Percentiles rank a stretch among this genome's conserved stretches.
Conservation (phyloP, 2,888 invertebrate species). For the Harpagoxenus sublaevis region DNA sequence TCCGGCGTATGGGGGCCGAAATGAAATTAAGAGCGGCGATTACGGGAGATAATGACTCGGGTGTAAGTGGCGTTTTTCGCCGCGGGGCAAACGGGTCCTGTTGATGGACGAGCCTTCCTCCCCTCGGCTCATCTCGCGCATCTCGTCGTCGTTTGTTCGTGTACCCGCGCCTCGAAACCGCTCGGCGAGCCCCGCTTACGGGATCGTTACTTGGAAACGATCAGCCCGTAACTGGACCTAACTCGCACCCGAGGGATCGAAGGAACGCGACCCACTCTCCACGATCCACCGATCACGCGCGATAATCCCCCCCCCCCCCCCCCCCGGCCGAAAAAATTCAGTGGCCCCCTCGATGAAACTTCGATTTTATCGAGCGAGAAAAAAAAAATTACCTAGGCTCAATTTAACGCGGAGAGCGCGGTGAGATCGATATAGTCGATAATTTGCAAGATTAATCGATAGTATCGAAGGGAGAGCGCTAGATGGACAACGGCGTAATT, state of each 20-base stretch:
- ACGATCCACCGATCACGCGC: neutral
- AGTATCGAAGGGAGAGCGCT: neutral
- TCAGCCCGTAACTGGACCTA: slow-evolving; percentile 53
- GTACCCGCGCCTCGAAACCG: slow-evolving; percentile 16
- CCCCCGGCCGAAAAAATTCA: slow-evolving; percentile 1
- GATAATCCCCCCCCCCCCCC: slow-evolving; percentile 24
- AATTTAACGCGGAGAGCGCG: neutral
- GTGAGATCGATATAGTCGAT: neutral
- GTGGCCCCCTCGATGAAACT: slow-evolving; percentile 2
- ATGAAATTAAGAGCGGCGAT: slow-evolving; percentile 64
- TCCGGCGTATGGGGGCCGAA: slow-evolving; percentile 47
- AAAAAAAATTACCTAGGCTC: neutral
- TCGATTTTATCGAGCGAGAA: slow-evolving; percentile 22
- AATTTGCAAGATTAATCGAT: slow-evolving; percentile 8
- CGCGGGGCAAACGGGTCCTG: slow-evolving; percentile 25
- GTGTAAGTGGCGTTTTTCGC: slow-evolving; percentile 42
- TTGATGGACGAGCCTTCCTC: slow-evolving; percentile 9
- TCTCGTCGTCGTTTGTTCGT: slow-evolving; percentile 23
- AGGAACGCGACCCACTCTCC: slow-evolving; percentile 26
- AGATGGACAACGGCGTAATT: slow-evolving; percentile 1
- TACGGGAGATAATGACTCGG: slow-evolving; percentile 56
- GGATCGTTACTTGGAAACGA: slow-evolving; percentile 56
- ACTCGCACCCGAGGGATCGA: slow-evolving; percentile 32
- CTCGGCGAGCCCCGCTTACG: slow-evolving; percentile 7
- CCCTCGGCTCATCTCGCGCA: neutral